Conservation (phyloP, 2,113 vertebrate genomes). For the Neodontobutis hainanensis region DNA sequence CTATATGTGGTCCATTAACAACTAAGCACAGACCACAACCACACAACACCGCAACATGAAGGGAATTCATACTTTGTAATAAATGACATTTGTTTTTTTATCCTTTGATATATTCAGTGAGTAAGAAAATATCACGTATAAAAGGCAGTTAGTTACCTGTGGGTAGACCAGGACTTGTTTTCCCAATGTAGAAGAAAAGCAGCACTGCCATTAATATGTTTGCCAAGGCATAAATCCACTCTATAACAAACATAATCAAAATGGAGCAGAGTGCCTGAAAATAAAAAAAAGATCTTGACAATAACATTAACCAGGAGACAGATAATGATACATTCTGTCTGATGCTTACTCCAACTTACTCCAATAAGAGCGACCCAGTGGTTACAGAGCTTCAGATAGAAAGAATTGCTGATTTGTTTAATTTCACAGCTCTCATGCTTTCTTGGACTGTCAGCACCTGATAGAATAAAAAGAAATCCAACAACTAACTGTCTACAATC, state of each 20-base stretch:
- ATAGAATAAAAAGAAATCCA: conserved; percentile 29
- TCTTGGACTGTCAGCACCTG: conserved; percentile 74
- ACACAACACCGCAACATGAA: not conserved
- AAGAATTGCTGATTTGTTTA: conserved; percentile 74
- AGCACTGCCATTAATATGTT: conserved; percentile 84
- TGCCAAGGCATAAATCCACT: conserved; percentile 92
- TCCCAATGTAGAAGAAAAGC: conserved; percentile 92
- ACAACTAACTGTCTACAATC: not conserved
- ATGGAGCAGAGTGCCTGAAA: conserved; percentile 86
- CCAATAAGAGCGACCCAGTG: conserved; percentile 90
- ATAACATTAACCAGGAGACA: not conserved
- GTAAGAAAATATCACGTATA: not conserved
- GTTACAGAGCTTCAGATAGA: conserved; percentile 85
- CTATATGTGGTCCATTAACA: not conserved
- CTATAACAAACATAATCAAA: conserved; percentile 92
- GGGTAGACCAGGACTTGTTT: conserved; percentile 89
- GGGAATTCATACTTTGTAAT: not conserved
- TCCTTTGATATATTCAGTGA: no score
- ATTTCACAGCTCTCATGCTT: conserved; percentile 80
- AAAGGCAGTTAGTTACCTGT: conserved; percentile 80
- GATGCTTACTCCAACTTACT: conserved; percentile 89
- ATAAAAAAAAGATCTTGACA: not conserved
- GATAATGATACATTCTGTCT: not conserved
- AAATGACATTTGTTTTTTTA: no score
- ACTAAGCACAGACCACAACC: not conserved